Base-by-base conservation (phyloP, 1,140 invertebrate genomes). In the Drosophila malerkotliana region DNA sequence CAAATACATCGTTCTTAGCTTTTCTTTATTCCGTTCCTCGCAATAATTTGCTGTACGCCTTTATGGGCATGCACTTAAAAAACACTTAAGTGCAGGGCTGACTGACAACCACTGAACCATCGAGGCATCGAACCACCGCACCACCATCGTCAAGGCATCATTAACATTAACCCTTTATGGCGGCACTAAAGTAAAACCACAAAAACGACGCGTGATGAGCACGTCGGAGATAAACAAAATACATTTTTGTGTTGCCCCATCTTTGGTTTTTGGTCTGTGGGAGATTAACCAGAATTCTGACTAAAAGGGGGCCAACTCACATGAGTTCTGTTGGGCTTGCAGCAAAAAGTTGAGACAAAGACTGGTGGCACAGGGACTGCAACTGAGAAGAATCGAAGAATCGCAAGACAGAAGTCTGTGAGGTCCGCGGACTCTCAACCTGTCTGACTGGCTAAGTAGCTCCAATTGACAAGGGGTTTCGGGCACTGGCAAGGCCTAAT, bases 91-190 rank as follows among this genome's bases (percentile, higher is more conserved):
- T 77, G 79, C 79, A 84, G 71, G 77, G 77, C 81, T 71, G 74
- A 75, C 72, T 67, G 79, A 49, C 62, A 68, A 6, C 14, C 30
- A 18, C 24, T 9, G 28, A 47, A 69, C 34, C 58, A 61, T 32
- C 32, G 32, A 32, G 9, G 32, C 32, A 32, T 8, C 32, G 9
- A 9, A 32, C 32, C 32, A 32, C 32, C 26, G 15, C 59, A 47
- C 34, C 48, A 49, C 39, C 60, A 56, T 49, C 69, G 30, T 15
- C 59, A 28, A 80, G 77, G 81, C 81, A 81, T 77, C 81, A 85
- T 85, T 79, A 84, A 79, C 80, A 84, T 84, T 85, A 85, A 85
- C 82, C 82, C 81, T 85, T 85, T 85, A 85, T 87, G 81, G 81
- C 73, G 73, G 81, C 82, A 87, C 73, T 85, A 85, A 85, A 85